phyloP scores from a whole-genome alignment of 2,113 vertebrate species.

The Marcusenius ussheri region DNA sequence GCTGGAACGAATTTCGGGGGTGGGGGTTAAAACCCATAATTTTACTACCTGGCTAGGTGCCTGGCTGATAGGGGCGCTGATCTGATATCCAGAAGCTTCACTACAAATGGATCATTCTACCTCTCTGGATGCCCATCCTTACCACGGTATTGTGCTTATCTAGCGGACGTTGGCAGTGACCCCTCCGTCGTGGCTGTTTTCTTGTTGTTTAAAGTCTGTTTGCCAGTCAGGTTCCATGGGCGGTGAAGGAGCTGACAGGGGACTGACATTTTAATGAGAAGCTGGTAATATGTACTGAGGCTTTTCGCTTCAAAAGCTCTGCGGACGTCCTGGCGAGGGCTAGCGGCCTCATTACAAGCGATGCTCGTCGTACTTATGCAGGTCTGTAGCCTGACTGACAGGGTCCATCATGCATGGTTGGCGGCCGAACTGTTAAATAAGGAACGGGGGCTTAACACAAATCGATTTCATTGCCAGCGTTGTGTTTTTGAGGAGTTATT shows the following conservation, averaged over 20 bases:
- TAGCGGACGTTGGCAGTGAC: not conserved
- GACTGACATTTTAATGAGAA: conserved; percentile 7
- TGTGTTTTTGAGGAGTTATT: not conserved
- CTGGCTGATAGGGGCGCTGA: not conserved
- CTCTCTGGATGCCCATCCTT: not conserved
- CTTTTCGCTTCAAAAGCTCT: conserved; percentile 23
- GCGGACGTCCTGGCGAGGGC: not conserved
- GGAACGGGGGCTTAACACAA: not conserved
- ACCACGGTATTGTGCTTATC: too few relatives aligned
- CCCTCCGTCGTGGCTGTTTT: not conserved
- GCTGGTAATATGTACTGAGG: conserved; percentile 11
- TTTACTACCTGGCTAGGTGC: not conserved
- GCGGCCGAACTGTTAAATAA: not conserved
- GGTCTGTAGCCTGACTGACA: not conserved
- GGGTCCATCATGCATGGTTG: not conserved
- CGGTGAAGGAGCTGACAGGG: conserved; percentile 6
- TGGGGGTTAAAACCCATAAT: not conserved
- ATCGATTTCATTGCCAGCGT: not conserved
- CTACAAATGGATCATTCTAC: not conserved
- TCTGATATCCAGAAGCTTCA: not conserved
- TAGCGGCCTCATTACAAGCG: not conserved
- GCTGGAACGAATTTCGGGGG: not conserved
- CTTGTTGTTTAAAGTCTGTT: not conserved
- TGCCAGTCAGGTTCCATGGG: not conserved
- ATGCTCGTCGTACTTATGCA: not conserved